Evolutionary conservation across 2,888 invertebrate genomes (phyloP).

Genomic region (Tetropium fuscum): DNA sequence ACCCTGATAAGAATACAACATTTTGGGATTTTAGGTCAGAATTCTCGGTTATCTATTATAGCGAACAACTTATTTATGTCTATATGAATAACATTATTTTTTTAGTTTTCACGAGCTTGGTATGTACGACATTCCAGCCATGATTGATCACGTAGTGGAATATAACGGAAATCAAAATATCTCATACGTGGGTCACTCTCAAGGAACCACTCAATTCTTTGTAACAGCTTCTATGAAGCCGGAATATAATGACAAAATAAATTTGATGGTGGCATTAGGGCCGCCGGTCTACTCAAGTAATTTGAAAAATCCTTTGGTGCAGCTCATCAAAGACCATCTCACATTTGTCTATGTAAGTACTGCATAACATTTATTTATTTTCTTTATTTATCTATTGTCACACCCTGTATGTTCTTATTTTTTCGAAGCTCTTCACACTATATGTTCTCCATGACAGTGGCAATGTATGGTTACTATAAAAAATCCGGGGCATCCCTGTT

Average conservation of each 20-base stretch:
- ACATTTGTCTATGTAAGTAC: slow-evolving; percentile 8
- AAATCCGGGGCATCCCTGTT: no score
- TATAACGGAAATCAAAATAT: slow-evolving; percentile 69
- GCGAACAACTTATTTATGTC: no score
- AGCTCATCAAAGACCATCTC: not conserved
- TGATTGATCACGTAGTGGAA: slow-evolving; percentile 75
- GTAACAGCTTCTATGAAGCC: slow-evolving; percentile 69
- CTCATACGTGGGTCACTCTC: slow-evolving; percentile 78
- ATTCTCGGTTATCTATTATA: not conserved
- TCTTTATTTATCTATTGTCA: no score
- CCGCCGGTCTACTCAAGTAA: slow-evolving; percentile 3
- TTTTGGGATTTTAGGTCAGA: slow-evolving; percentile 69
- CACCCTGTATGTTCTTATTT: no score
- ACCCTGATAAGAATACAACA: slow-evolving; percentile 19
- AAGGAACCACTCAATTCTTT: slow-evolving; percentile 75
- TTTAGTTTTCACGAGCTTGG: slow-evolving; percentile 73
- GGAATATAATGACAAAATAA: slow-evolving; percentile 15
- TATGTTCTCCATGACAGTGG: no score
- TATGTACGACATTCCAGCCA: slow-evolving; percentile 78
- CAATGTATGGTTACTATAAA: no score
- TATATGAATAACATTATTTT: not conserved
- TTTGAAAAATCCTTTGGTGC: slow-evolving; percentile 8
- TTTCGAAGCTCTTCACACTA: no score
- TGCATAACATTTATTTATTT: not conserved
- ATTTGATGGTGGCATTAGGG: slow-evolving; percentile 1